Base-by-base conservation (phyloP, 2,888 invertebrate genomes). In the Cabera pusaria region DNA sequence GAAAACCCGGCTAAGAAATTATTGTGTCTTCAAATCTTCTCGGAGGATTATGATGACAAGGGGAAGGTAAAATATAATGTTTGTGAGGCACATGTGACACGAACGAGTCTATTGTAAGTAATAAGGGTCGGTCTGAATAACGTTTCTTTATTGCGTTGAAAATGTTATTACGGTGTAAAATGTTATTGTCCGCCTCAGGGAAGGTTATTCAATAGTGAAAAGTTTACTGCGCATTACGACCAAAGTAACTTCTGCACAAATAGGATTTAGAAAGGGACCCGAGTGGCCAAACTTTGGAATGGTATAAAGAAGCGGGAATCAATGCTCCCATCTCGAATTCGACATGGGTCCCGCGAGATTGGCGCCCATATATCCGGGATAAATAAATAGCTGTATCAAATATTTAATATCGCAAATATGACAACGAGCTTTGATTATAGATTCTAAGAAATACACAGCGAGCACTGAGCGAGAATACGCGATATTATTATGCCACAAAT, bases 21-120 rank as follows among this genome's bases (percentile, higher is more conserved):
- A 50, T 50, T 40, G 40, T 28, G 42, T 45, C 45, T 49, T 18
- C 19, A 50, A 51, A 61, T 52, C 52, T 28, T 47, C 52, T 23
- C 38, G 44, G 39, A 34, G 44, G 33, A 53, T 53, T 49, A 50
- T 39, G 41, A 48, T 42, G 35, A n/a, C 28, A 45, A 31, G 32
- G 54, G n/a, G 49, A 43, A 52, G 24, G 43, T 42, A 26, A 34
- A 35, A 38, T 24, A 37, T 39, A 28, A 44, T 33, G 25, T 49
- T 36, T 45, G 16, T 43, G 29, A 21, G 24, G 27, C 39, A 27
- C 27, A 35, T 36, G 36, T 35, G 21, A 32, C 19, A 49, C 25
- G 36, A 16, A 37, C 24, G 22, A 35, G 26, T 37, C 33, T 37
- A 41, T 44, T 52, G 42, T 42, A 17, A 32, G 8, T 36, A 26